Percentiles rank a stretch among this genome's conserved stretches.
phyloP scores from a whole-genome alignment of 1,140 invertebrate species.

The Hestina assimilis region DNA sequence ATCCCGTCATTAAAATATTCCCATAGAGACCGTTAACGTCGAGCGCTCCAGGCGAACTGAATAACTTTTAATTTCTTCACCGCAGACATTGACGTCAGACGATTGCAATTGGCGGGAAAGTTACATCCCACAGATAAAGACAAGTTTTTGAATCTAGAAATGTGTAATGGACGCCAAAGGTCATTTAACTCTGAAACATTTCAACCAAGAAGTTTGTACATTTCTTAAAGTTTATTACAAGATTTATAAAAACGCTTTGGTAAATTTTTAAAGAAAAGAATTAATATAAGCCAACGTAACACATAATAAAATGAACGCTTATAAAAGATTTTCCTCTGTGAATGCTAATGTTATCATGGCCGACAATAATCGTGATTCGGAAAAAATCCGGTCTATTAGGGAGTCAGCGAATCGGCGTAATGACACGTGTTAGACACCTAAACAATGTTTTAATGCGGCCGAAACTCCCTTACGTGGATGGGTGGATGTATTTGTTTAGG shows the following conservation, averaged over 20 bases:
- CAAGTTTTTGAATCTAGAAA: slow-evolving; percentile 59
- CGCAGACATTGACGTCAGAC: slow-evolving; percentile 62
- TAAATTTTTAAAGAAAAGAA: not conserved
- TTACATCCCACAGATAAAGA: slow-evolving; percentile 62
- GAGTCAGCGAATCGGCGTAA: slow-evolving; percentile 56
- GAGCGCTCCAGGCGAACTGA: slow-evolving; percentile 57
- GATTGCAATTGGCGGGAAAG: slow-evolving; percentile 65
- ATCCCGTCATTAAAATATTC: slow-evolving; percentile 46
- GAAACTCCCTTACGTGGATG: slow-evolving; percentile 67
- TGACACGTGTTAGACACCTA: slow-evolving; percentile 57
- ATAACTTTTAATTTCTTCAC: slow-evolving; percentile 68
- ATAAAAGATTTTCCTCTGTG: slow-evolving; percentile 10
- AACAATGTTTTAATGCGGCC: slow-evolving; percentile 70
- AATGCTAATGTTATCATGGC: slow-evolving; percentile 17
- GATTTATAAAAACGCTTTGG: not conserved
- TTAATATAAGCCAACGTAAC: not conserved
- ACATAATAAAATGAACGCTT: not conserved
- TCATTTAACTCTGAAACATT: slow-evolving; percentile 35
- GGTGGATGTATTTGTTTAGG: slow-evolving; percentile 70
- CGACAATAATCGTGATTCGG: slow-evolving; percentile 39
- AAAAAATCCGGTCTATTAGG: slow-evolving; percentile 46
- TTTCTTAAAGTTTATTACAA: slow-evolving; percentile 10
- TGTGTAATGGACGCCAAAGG: slow-evolving; percentile 47
- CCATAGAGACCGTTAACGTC: slow-evolving; percentile 48
- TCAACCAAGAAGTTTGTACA: slow-evolving; percentile 10